These are phyloP conservation scores for Sipha maydis DNA, from an alignment of 2,888 invertebrate species.

Conservation along the genomic window DNA sequence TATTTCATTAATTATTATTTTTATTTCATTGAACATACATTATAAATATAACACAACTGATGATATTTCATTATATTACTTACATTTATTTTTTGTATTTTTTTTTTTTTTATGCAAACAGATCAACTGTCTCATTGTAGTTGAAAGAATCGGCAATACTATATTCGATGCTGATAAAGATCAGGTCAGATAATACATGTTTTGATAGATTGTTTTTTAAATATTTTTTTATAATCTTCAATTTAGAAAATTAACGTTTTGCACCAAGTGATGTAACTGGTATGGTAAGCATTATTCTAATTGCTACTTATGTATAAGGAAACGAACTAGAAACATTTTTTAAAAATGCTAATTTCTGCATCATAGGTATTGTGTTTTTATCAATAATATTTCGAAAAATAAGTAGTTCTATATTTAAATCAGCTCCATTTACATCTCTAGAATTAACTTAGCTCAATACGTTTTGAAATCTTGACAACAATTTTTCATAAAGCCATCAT, in stretches of 20 bases:
- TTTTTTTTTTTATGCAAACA: constrained; percentile 11
- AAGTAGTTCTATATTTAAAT: background rate
- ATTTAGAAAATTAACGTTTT: background rate
- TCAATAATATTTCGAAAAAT: constrained; percentile 21
- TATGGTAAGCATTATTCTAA: constrained; percentile 12
- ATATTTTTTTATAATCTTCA: background rate
- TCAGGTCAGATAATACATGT: background rate
- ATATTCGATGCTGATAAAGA: constrained; percentile 7
- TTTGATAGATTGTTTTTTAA: background rate
- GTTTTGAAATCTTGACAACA: background rate
- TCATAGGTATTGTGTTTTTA: background rate
- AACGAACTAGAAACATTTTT: constrained; percentile 5
- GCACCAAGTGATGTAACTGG: constrained; percentile 9
- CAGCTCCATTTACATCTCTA: background rate
- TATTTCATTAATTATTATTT: no score
- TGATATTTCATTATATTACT: no score
- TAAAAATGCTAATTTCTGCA: background rate
- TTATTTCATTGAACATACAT: no score
- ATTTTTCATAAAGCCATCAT: constrained; percentile 4
- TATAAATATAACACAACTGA: no score
- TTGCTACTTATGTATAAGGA: background rate
- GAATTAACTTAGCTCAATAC: background rate
- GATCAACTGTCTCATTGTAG: background rate
- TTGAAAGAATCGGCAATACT: constrained; percentile 6
- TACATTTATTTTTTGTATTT: background rate